phyloP scores from a whole-genome alignment of 2,888 invertebrate genomes.

The Ectropis crepuscularia region DNA sequence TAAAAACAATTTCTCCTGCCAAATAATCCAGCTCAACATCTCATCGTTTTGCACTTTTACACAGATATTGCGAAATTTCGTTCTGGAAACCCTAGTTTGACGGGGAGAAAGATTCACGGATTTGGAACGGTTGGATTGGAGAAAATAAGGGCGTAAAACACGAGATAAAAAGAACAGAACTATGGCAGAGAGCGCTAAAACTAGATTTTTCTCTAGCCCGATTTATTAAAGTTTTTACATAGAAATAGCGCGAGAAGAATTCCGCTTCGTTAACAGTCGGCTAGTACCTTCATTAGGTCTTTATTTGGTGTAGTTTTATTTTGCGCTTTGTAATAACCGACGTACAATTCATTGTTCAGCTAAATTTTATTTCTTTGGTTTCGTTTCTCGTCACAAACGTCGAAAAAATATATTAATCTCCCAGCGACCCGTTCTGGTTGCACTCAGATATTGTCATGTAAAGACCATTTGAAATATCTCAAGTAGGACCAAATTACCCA shows the following conservation, averaged over 20 bases:
- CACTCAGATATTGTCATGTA: too few relatives aligned
- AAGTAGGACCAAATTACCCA: too few relatives aligned
- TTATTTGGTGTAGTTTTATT: not conserved
- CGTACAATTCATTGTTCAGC: too few relatives aligned
- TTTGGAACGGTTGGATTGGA: constrained; percentile 22
- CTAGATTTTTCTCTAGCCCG: constrained; percentile 18
- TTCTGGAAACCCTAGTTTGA: constrained; percentile 65
- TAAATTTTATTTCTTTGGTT: too few relatives aligned
- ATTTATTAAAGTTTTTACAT: constrained; percentile 20
- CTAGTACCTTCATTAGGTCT: not conserved
- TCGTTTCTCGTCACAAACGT: not conserved
- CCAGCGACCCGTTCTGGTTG: too few relatives aligned
- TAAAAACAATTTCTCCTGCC: too few relatives aligned
- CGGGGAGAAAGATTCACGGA: constrained; percentile 57
- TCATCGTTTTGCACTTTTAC: too few relatives aligned
- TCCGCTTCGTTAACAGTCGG: constrained; percentile 4
- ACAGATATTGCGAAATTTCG: too few relatives aligned
- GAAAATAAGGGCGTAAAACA: constrained; percentile 26
- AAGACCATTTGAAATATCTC: too few relatives aligned
- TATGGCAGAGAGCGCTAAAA: constrained; percentile 14
- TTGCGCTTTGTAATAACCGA: too few relatives aligned
- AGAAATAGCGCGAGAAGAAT: constrained; percentile 1
- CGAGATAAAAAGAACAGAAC: constrained; percentile 24
- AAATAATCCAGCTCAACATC: too few relatives aligned
- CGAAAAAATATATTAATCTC: too few relatives aligned